Percentiles rank a stretch among this genome's conserved stretches.
These are phyloP conservation scores for Callionymus lyra DNA, from an alignment of 2,113 vertebrate genomes.

Conservation along the genomic window DNA sequence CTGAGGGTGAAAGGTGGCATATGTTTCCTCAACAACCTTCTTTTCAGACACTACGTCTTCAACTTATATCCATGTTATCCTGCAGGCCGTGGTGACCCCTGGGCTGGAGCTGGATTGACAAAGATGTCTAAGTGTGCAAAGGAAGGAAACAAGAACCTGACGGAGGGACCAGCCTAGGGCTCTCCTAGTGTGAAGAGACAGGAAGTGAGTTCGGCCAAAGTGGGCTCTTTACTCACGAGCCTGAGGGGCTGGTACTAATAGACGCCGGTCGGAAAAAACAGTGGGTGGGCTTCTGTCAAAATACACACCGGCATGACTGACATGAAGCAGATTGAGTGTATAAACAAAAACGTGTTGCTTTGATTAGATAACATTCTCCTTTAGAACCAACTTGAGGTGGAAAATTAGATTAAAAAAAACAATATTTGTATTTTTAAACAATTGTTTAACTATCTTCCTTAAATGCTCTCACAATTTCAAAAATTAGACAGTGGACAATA, in stretches of 20 bases:
- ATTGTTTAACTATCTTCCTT: no score
- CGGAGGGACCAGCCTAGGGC: constrained; percentile 36
- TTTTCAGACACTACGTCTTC: constrained; percentile 38
- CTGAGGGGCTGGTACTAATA: constrained; percentile 43
- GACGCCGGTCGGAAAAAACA: constrained; percentile 10
- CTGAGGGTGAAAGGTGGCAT: constrained; percentile 58
- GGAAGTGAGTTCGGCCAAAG: constrained; percentile 50
- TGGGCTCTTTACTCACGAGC: constrained; percentile 28
- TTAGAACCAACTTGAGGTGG: no score
- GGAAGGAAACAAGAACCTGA: constrained; percentile 50
- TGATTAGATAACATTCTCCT: no score
- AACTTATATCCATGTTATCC: constrained; percentile 24
- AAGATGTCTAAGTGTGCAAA: constrained; percentile 15
- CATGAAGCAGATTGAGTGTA: constrained; percentile 5
- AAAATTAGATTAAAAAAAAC: no score
- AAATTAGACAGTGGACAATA: no score
- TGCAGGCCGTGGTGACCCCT: constrained; percentile 13
- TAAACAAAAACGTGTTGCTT: no score
- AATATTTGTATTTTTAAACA: no score
- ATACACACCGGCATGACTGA: constrained; percentile 15
- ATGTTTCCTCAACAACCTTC: constrained; percentile 37
- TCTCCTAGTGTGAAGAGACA: constrained; percentile 50
- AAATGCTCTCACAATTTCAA: no score
- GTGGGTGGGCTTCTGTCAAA: constrained; percentile 22
- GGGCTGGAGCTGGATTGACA: constrained; percentile 5